Percentiles rank a stretch among this genome's conserved stretches.
phyloP scores from a whole-genome alignment of 2,797 vertebrate species.

The Liasis olivaceus region DNA sequence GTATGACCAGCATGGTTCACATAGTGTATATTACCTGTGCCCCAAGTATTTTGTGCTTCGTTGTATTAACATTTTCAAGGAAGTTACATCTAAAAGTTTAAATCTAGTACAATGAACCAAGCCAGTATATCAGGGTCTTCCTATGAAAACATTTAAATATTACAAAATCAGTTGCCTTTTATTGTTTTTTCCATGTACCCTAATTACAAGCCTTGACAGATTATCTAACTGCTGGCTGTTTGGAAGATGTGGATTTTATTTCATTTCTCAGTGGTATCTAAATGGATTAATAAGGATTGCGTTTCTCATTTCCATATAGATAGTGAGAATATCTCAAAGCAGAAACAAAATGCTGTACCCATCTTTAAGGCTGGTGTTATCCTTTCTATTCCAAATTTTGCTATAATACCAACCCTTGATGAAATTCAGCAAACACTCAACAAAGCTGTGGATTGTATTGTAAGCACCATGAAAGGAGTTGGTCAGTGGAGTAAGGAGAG shows the following conservation, averaged over 20 bases:
- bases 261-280: neutral
- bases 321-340: constrained; percentile 62
- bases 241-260: neutral
- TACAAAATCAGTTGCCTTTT: neutral
- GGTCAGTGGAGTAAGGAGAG: constrained; percentile 89
- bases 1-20: neutral
- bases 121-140: neutral
- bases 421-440: constrained; percentile 90
- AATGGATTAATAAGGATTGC: neutral
- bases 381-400: constrained; percentile 87
- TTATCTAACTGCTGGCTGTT: neutral
- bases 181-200: neutral
- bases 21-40: neutral
- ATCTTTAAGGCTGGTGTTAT: constrained; percentile 84
- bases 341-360: constrained; percentile 72
- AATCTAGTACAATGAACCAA: neutral
- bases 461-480: constrained; percentile 87
- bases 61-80: neutral
- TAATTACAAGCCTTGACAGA: neutral
- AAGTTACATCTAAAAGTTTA: neutral
- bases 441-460: constrained; percentile 81
- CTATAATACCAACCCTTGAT: constrained; percentile 85
- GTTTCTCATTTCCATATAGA: constrained; percentile 70
- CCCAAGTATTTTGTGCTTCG: neutral
- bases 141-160: neutral